Evolutionary conservation across 1,140 invertebrate genomes (phyloP).

Genomic region (Ceratosolen solmsi): DNA sequence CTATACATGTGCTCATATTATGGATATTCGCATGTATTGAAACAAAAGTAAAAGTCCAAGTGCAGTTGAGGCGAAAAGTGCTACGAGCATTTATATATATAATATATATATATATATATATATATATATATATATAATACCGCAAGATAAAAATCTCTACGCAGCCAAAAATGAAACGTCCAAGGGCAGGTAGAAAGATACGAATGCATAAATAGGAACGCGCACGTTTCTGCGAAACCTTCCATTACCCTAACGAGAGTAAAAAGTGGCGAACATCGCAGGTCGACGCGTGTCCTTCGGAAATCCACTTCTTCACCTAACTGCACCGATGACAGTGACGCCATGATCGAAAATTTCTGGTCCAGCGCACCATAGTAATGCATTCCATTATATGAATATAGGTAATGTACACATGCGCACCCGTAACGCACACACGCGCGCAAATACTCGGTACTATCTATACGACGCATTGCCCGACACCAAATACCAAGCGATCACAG

Average conservation of each 20-base stretch:
- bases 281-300: slow-evolving; percentile 8
- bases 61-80: not conserved
- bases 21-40: not conserved
- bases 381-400: not conserved
- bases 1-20: too few species aligned
- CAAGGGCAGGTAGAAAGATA: not conserved
- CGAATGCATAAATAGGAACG: not conserved
- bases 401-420: not conserved
- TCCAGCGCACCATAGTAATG: not conserved
- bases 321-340: not conserved
- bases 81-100: not conserved
- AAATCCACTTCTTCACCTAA: not conserved
- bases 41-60: not conserved
- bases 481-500: not conserved
- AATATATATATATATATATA: too few species aligned
- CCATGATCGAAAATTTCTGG: slow-evolving; percentile 31
- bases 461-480: not conserved
- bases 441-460: not conserved
- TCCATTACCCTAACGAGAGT: slow-evolving; percentile 27
- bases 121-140: too few species aligned
- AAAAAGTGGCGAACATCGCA: not conserved
- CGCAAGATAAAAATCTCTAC: not conserved
- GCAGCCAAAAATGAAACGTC: not conserved
- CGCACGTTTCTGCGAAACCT: not conserved
- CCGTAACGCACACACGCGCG: not conserved